Conservation (phyloP, 2,797 vertebrate species). For the Gobionotothen gibberifrons region DNA sequence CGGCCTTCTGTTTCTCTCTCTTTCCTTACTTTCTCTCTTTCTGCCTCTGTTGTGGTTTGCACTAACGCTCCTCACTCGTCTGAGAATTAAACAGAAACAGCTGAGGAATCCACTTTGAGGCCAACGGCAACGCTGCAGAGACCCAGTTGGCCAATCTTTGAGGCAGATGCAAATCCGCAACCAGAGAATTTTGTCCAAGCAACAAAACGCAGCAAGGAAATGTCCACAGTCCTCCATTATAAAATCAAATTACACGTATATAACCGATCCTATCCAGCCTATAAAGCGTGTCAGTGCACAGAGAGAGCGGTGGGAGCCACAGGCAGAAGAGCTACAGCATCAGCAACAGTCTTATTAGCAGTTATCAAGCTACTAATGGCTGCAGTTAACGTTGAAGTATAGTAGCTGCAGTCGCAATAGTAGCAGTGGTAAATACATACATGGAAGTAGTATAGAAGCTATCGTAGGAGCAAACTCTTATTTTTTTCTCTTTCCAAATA, state of each 20-base stretch:
- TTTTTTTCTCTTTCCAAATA: not conserved
- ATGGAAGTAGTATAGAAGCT: not conserved
- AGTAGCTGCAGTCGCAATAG: not conserved
- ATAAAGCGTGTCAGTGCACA: not conserved
- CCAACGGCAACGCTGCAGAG: conserved; percentile 70
- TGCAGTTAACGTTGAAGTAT: not conserved
- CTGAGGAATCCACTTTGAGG: conserved; percentile 80
- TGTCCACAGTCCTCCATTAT: conserved; percentile 15
- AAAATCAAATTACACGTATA: conserved; percentile 22
- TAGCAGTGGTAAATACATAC: not conserved
- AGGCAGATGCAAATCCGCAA: conserved; percentile 51
- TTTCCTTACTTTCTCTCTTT: conserved; percentile 31
- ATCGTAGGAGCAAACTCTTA: not conserved
- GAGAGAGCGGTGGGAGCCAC: not conserved
- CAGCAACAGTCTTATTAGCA: not conserved
- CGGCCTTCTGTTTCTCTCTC: not conserved
- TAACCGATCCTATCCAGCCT: not conserved
- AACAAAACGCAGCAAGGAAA: conserved; percentile 45
- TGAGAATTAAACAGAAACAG: conserved; percentile 83
- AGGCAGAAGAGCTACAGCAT: not conserved
- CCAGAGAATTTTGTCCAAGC: conserved; percentile 28
- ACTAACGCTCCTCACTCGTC: conserved; percentile 65
- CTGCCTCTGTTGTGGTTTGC: conserved; percentile 66
- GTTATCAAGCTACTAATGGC: not conserved
- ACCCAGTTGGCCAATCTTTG: conserved; percentile 53